Evolutionary conservation across 2,888 invertebrate species (phyloP), one percentile per base, ranked within the genome.

Genomic region (Mesochorus sp.): DNA sequence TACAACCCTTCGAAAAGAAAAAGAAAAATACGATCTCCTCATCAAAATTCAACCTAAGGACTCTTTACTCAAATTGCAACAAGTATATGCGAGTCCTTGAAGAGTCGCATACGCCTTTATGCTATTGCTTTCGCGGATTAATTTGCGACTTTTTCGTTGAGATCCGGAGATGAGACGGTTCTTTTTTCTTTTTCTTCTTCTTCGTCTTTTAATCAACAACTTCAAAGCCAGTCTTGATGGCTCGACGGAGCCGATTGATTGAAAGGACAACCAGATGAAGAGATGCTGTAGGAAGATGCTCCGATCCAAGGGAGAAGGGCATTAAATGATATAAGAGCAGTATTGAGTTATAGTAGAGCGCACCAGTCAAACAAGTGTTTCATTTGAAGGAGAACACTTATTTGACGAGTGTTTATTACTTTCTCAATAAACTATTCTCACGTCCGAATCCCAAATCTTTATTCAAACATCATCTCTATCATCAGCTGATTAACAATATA

Each of bases 161-260:
- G 42, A 71, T 21, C 19, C 47, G 12, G 37, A 68, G 47, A 24
- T 62, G 19, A 4, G 6, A 31, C 10, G 3, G 8, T 10, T 71
- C 72, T 39, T 34, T 53, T 71, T 26, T 49, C 8, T 57, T 12
- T 66, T 10, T 88, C n/a, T n/a, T n/a, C n/a, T n/a, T n/a, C n/a
- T n/a, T n/a, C n/a, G n/a, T n/a, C n/a, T 90, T 89, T 90, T 90
- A 91, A 91, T 91, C 90, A 90, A 79, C 85, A 84, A 90, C 90
- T 87, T 90, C 90, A 90, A 91, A 90, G 89, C 79, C 61, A 71
- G 71, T 75, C 72, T 76, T 76, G 76, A 76, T 76, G 76, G 76
- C 79, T 14, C 61, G 73, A 81, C 74, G 66, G 74, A 72, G 83
- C 72, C 81, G 86, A 86, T 87, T 86, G 85, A 89, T 88, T 88